Conservation (phyloP, 2,113 vertebrate genomes). For the Bubo bubo region DNA sequence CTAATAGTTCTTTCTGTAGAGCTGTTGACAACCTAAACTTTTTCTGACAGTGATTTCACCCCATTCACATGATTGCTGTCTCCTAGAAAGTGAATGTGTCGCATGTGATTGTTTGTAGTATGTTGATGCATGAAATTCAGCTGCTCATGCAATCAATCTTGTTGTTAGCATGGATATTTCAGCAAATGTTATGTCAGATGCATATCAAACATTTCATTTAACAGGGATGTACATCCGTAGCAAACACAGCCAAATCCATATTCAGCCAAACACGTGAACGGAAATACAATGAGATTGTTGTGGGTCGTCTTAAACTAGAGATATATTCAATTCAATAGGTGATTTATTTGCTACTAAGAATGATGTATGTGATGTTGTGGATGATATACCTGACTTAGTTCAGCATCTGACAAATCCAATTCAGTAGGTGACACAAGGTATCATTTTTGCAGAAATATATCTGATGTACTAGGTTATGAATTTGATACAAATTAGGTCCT, state of each 20-base stretch:
- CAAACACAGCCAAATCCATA: neutral
- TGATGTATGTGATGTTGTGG: neutral
- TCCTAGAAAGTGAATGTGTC: neutral
- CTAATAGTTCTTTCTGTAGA: neutral
- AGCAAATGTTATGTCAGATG: neutral
- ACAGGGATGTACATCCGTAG: neutral
- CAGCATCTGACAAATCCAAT: constrained; percentile 14
- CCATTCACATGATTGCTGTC: neutral
- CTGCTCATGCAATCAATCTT: neutral
- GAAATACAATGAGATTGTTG: neutral
- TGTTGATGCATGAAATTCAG: neutral
- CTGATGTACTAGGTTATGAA: neutral
- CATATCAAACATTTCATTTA: neutral
- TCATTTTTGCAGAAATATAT: neutral
- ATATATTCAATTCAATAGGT: neutral
- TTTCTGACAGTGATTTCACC: constrained; percentile 2
- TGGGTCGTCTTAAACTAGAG: neutral
- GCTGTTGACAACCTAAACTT: constrained; percentile 27
- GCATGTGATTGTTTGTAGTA: neutral
- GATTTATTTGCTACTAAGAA: constrained; percentile 5
- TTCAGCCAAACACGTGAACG: neutral
- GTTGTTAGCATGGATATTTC: neutral
- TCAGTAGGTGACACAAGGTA: neutral
- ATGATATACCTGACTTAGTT: neutral
- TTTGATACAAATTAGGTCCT: neutral